Base-by-base conservation (phyloP, 2,797 vertebrate species). In the Coregonus sp. region DNA sequence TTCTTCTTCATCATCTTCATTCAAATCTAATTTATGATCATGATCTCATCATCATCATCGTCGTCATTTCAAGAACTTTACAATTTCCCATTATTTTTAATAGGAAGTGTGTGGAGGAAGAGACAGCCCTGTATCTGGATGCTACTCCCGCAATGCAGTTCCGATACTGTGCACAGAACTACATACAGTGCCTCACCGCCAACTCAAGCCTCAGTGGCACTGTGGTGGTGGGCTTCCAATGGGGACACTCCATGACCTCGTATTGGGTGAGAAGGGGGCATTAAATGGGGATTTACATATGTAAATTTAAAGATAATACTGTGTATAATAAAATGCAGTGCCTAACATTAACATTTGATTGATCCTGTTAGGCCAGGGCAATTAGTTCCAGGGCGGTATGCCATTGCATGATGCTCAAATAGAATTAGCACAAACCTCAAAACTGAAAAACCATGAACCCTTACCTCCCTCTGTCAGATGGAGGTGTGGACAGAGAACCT, bases 221-320 rank as follows among this genome's bases (percentile, higher is more conserved):
- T 75, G 84, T 84, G 71, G 86, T 92, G 40, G 82, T 82, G 15
- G 86, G 86, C 15, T 82, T 92, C 54, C 80, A 83, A 33, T 90
- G 89, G 88, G 65, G 78, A 14, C 73, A 76, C 16, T 18, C 1
- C 70, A 47, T 74, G 50, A 50, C 56, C 61, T 25, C 25, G 25
- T 25, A 25, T 25, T 25, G 25, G 25, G 25, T 25, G 25, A 25
- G 25, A 25, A 25, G 25, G 25, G 25, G 25, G 25, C 25, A 25
- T 25, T 25, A 25, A 25, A 25, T 25, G 25, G 61, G 20, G 20
- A 63, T 29, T 25, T 63, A 29, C n/a, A 29, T 0, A 63, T 63
- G 56, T 52, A 52, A 4, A 52, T 56, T 18, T 1, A 54, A 54
- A n/a, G 54, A 56, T 2, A 56, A 56, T 5, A n/a, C 54, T 56